Conservation (phyloP, 2,888 invertebrate species). For the Didymodactylos carnosus region DNA sequence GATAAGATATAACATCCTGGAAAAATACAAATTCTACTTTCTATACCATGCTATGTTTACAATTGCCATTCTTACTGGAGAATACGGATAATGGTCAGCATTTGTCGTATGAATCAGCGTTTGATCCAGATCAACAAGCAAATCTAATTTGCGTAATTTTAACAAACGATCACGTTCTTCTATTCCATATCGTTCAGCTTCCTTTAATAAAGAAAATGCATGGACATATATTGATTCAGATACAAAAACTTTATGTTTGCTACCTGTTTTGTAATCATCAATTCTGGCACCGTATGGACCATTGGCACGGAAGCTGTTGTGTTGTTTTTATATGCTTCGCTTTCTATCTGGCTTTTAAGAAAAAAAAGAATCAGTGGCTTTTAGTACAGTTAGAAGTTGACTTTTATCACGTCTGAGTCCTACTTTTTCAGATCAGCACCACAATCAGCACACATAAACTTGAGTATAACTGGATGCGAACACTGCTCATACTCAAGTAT, state of each 20-base stretch:
- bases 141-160: slow-evolving; percentile 61
- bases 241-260: no score
- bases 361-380: neutral
- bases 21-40: no score
- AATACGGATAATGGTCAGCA: neutral
- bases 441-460: slow-evolving; percentile 6
- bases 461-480: neutral
- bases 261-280: no score
- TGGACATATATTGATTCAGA: no score
- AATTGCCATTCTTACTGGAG: no score
- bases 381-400: neutral
- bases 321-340: no score
- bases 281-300: no score
- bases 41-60: no score
- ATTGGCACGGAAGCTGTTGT: no score
- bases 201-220: no score
- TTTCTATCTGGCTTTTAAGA: no score
- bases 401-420: no score
- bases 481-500: slow-evolving; percentile 8
- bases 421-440: slow-evolving; percentile 2
- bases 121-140: slow-evolving; percentile 93
- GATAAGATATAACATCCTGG: neutral
- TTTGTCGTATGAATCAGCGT: slow-evolving; percentile 96
- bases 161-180: slow-evolving; percentile 70
- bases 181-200: slow-evolving; percentile 69